phyloP scores from a whole-genome alignment of 2,888 invertebrate species.

The Incurvaria masculella region DNA sequence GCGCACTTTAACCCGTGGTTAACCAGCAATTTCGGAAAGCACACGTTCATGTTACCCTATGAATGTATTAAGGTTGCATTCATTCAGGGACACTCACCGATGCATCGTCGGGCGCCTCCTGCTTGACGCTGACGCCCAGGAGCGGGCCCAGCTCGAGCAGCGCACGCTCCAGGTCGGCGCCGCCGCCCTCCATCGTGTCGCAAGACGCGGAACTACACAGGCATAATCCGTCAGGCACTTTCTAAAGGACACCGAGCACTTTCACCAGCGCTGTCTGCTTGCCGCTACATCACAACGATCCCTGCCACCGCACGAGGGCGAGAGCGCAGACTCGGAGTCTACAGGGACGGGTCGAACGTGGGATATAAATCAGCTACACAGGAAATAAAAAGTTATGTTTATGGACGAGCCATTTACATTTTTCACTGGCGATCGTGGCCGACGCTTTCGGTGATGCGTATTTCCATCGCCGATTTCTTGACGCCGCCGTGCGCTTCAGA shows the following conservation, averaged over 20 bases:
- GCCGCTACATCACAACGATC: neutral
- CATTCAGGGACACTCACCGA: slow-evolving; percentile 7
- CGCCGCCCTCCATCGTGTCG: slow-evolving; percentile 26
- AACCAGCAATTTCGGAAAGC: too few relatives aligned
- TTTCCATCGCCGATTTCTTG: too few relatives aligned
- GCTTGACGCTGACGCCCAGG: slow-evolving; percentile 48
- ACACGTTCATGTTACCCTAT: too few relatives aligned
- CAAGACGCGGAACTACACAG: slow-evolving; percentile 43
- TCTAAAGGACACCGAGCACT: neutral
- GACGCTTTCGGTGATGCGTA: neutral
- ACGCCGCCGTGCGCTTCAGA: too few relatives aligned
- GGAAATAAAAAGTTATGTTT: neutral
- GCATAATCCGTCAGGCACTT: slow-evolving; percentile 8
- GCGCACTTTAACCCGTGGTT: too few relatives aligned
- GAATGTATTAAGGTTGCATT: too few relatives aligned
- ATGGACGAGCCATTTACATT: neutral
- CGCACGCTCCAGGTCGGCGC: slow-evolving; percentile 48
- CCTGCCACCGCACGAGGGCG: neutral
- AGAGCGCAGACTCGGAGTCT: too few relatives aligned
- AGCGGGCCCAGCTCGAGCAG: slow-evolving; percentile 48
- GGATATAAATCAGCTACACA: too few relatives aligned
- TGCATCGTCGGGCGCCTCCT: slow-evolving; percentile 39
- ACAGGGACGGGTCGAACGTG: too few relatives aligned
- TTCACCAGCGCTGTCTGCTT: neutral
- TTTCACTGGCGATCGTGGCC: neutral